These are phyloP conservation scores for Lasiurus cinereus DNA, from an alignment of 2,113 vertebrate species.

Conservation along the genomic window DNA sequence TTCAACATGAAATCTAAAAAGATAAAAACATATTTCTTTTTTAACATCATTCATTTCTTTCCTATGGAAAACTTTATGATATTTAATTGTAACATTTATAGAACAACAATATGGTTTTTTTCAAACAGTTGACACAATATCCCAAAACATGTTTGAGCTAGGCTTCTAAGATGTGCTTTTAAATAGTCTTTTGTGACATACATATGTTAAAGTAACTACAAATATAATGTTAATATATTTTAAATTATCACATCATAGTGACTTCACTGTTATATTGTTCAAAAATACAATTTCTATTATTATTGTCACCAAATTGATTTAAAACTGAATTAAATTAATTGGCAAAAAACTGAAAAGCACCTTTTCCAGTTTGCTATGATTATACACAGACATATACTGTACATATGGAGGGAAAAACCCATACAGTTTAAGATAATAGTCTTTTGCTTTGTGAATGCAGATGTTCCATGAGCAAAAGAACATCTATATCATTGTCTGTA, in stretches of 20 bases:
- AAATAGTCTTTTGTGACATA: not conserved
- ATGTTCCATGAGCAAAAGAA: not conserved
- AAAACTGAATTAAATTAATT: not conserved
- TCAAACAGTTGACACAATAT: not conserved
- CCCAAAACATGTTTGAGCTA: not conserved
- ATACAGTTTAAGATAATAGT: not conserved
- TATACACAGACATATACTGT: not conserved
- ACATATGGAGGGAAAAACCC: not conserved
- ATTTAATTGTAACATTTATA: not conserved
- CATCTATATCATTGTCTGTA: not conserved
- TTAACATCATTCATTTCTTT: not conserved
- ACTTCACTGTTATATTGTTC: not conserved
- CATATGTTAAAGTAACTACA: not conserved
- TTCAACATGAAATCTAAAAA: not conserved
- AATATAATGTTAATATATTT: not conserved
- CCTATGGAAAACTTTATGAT: not conserved
- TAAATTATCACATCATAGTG: not conserved
- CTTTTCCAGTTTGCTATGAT: not conserved
- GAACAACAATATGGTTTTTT: not conserved
- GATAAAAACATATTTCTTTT: not conserved
- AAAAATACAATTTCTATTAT: not conserved
- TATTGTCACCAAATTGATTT: constrained; percentile 40
- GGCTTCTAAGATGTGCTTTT: not conserved
- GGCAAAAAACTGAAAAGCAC: not conserved
- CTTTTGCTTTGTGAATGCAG: not conserved